Base-by-base conservation (phyloP, 2,888 invertebrate genomes). In the Erebia ligea region DNA sequence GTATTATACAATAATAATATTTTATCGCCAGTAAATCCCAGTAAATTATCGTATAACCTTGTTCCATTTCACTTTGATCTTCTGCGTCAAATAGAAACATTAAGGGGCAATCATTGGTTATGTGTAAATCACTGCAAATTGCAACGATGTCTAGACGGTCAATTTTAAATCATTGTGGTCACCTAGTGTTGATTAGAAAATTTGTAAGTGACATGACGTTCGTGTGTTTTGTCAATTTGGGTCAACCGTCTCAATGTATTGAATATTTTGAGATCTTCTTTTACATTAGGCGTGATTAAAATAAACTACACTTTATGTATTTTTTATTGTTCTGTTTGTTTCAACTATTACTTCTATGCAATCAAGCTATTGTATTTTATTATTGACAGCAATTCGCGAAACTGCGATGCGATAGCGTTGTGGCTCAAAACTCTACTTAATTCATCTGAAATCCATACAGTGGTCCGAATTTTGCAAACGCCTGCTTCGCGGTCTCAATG, bases 61-160 rank as follows among this genome's bases (percentile, higher is more conserved):
- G 75, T 74, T 75, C 71, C 67, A 71, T 75, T 77, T 75, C 72
- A 73, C 76, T 78, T 77, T 78, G 75, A 76, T 76, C 74, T 70
- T 59, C 21, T 48, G 34, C 57, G 58, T 69, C 64, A 70, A 65
- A 67, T 68, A 62, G 21, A 34, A n/a, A 62, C 63, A 25, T 57
- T 34, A 72, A 76, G 74, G 72, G 13, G 13, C 45, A 74, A 80
- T 79, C 76, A 78, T 78, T 79, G 79, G 73, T 75, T 78, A 77
- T 73, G 81, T 76, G 82, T 83, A 82, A 88, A 87, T 86, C 77
- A 85, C 79, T 80, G 78, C 81, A 82, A 84, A 86, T 87, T 85
- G 80, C 79, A 78, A 75, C 74, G 73, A 73, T 78, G 91, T 91
- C 90, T 91, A 90, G 90, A 91, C 90, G 77, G 70, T 83, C 85